A percentile compares a stretch with the other conserved stretches of the same genome.
These are phyloP conservation scores for Smutsia gigantea DNA, from an alignment of 2,797 vertebrate species.

Conservation along the genomic window DNA sequence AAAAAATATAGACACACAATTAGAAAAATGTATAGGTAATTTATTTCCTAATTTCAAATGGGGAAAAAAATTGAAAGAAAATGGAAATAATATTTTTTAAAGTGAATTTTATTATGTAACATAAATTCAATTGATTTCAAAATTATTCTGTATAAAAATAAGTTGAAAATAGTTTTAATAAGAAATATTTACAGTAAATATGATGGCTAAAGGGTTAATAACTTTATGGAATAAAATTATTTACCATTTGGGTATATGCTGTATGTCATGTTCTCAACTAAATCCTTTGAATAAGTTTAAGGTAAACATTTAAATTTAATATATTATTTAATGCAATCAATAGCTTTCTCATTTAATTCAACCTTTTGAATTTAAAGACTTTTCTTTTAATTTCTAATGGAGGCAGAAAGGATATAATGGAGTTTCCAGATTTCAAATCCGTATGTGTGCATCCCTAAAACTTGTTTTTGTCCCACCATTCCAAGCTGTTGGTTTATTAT, in stretches of 20 bases:
- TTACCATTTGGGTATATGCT: background rate
- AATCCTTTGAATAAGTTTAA: background rate
- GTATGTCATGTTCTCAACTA: background rate
- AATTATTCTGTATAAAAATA: background rate
- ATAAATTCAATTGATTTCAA: background rate
- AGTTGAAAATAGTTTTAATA: background rate
- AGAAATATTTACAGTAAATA: background rate
- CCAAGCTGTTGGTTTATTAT: background rate
- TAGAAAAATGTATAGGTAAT: background rate
- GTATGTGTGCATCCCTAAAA: background rate
- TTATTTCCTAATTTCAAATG: background rate
- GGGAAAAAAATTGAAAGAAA: background rate
- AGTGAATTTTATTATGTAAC: background rate
- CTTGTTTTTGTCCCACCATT: background rate
- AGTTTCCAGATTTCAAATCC: background rate
- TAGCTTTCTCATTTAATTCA: background rate
- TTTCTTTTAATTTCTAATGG: background rate
- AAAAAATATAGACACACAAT: background rate
- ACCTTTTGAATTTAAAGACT: background rate
- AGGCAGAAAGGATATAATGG: background rate
- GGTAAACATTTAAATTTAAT: background rate
- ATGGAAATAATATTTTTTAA: background rate
- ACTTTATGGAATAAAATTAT: background rate
- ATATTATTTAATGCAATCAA: background rate
- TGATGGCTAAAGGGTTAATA: background rate